Percentiles rank a stretch among this genome's conserved stretches.
These are phyloP conservation scores for Proisotoma minuta DNA, from an alignment of 2,888 invertebrate species.

Conservation along the genomic window DNA sequence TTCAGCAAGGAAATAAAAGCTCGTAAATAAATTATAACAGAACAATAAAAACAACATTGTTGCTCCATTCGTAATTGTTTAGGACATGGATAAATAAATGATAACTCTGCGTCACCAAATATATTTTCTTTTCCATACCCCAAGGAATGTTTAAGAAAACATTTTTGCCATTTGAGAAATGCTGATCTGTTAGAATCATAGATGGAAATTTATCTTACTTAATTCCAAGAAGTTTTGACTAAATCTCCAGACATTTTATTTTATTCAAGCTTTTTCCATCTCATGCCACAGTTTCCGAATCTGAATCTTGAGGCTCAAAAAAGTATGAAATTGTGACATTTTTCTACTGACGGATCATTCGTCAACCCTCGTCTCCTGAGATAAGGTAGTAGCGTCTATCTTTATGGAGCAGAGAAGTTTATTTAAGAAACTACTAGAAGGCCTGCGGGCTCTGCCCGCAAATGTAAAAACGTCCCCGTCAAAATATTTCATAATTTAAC, in stretches of 20 bases:
- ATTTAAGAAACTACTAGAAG: too few species aligned
- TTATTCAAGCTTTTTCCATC: not conserved
- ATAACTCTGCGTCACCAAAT: too few species aligned
- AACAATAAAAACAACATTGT: too few species aligned
- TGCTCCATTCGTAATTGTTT: not conserved
- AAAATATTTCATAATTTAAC: too few species aligned
- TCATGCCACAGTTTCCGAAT: not conserved
- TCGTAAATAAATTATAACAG: too few species aligned
- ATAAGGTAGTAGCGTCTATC: not conserved
- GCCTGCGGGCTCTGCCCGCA: too few species aligned
- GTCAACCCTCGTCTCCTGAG: constrained; percentile 32
- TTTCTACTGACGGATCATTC: constrained; percentile 33
- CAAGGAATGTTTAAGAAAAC: too few species aligned
- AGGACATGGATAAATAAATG: not conserved
- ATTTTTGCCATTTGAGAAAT: not conserved
- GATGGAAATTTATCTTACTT: not conserved
- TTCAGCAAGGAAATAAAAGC: too few species aligned
- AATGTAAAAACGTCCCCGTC: too few species aligned
- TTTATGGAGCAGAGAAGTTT: not conserved
- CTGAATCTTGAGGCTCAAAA: not conserved
- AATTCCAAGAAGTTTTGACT: not conserved
- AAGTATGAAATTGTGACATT: constrained; percentile 35
- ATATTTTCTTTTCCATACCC: not conserved
- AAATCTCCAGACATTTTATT: constrained; percentile 1
- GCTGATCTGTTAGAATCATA: not conserved